Evolutionary conservation across 1,140 invertebrate species (phyloP).

Genomic region (Zeugodacus cucurbitae): DNA sequence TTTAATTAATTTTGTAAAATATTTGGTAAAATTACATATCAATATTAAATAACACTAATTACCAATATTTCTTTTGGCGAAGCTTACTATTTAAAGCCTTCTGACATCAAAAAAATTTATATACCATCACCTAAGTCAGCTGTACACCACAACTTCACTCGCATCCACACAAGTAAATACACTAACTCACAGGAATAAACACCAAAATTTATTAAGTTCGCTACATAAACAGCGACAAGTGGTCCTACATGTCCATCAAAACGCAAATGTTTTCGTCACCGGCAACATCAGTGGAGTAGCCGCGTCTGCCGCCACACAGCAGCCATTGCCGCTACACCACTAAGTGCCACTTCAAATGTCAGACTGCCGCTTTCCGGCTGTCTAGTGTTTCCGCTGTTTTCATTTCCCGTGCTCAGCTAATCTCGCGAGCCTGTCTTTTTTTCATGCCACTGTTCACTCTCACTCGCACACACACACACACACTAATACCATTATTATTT

Average conservation of each 20-base stretch:
- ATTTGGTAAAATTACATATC: no score
- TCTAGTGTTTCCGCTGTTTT: slow-evolving; percentile 7
- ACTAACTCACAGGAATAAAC: no score
- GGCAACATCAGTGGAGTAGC: neutral
- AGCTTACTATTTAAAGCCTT: no score
- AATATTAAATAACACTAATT: no score
- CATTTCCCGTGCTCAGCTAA: neutral
- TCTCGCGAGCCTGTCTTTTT: neutral
- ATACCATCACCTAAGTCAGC: no score
- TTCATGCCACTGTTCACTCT: neutral
- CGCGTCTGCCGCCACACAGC: neutral
- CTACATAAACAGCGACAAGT: neutral
- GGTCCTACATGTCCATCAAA: neutral
- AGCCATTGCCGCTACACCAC: neutral
- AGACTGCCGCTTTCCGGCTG: slow-evolving; percentile 12
- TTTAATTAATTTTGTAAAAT: no score
- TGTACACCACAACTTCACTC: no score
- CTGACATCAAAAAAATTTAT: no score
- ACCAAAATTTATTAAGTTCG: no score
- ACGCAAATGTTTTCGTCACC: neutral
- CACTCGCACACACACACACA: neutral
- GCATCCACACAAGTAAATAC: no score
- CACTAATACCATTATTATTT: neutral
- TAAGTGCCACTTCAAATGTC: slow-evolving; percentile 15
- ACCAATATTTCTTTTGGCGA: no score